A percentile compares a stretch with the other conserved stretches of the same genome.
These are phyloP conservation scores for Piprites chloris DNA, from an alignment of 2,113 vertebrate species.

Conservation along the genomic window DNA sequence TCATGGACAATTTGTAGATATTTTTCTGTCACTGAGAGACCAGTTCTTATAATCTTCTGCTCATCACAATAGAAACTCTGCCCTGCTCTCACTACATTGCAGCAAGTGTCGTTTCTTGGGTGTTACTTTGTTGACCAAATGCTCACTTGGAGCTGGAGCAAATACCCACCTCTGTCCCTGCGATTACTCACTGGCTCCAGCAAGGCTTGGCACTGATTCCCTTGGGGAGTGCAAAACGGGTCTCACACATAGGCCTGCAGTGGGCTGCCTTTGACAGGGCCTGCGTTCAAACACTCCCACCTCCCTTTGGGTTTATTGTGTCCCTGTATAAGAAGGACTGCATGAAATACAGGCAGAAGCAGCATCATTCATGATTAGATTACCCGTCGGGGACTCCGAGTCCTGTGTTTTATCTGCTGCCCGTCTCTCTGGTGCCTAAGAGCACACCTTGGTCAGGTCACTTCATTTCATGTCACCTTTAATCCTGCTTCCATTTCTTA, in stretches of 20 bases:
- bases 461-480: background rate
- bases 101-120: background rate
- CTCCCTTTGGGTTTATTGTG: background rate
- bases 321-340: background rate
- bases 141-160: background rate
- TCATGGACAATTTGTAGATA: background rate
- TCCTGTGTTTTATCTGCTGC: background rate
- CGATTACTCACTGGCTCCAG: rapidly evolving
- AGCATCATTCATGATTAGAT: background rate
- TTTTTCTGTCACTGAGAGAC: background rate
- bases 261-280: rapidly evolving
- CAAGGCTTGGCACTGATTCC: rapidly evolving
- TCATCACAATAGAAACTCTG: background rate
- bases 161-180: rapidly evolving
- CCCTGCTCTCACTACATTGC: rapidly evolving
- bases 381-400: rapidly evolving
- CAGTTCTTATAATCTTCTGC: background rate
- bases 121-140: background rate
- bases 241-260: background rate
- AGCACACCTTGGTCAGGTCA: background rate
- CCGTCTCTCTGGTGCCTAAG: background rate
- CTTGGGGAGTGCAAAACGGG: background rate
- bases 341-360: background rate
- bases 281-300: background rate
- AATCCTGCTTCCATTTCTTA: background rate